Percentiles rank a stretch among this genome's conserved stretches.
These are phyloP conservation scores for Pollenia angustigena DNA, from an alignment of 2,888 invertebrate genomes.

Conservation along the genomic window DNA sequence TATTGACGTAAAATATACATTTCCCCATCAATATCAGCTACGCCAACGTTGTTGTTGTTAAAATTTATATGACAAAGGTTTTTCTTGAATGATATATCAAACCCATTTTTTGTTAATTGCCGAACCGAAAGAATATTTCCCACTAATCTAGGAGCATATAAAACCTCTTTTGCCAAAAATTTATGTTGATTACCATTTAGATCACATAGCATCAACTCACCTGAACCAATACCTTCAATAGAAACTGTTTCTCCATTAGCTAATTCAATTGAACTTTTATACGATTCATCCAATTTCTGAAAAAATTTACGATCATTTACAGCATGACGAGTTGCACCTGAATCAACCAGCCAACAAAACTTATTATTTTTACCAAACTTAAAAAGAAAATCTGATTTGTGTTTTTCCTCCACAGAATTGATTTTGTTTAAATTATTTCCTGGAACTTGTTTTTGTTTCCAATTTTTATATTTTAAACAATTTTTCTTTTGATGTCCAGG, in stretches of 20 bases:
- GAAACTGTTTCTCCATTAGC: slow-evolving; percentile 2
- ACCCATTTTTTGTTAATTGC: slow-evolving; percentile 41
- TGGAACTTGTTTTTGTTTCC: not conserved
- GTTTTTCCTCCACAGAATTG: slow-evolving; percentile 23
- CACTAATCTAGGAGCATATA: slow-evolving; percentile 64
- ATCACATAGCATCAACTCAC: slow-evolving; percentile 18
- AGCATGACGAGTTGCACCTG: slow-evolving; percentile 10
- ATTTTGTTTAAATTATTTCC: slow-evolving; percentile 22
- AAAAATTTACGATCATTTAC: slow-evolving; percentile 1
- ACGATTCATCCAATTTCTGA: not conserved
- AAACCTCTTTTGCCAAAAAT: slow-evolving; percentile 53
- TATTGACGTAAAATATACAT: slow-evolving; percentile 37
- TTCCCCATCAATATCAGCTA: slow-evolving; percentile 41
- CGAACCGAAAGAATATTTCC: slow-evolving; percentile 61
- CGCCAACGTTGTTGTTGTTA: slow-evolving; percentile 40
- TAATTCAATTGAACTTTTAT: slow-evolving; percentile 4
- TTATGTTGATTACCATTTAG: slow-evolving; percentile 5
- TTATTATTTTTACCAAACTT: not conserved
- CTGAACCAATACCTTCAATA: slow-evolving; percentile 13
- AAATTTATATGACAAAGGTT: slow-evolving; percentile 54
- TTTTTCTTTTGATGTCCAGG: too few relatives aligned
- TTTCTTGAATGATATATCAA: slow-evolving; percentile 44
- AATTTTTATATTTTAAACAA: too few relatives aligned
- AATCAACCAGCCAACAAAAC: not conserved
- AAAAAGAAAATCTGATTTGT: slow-evolving; percentile 20